Evolutionary conservation across 2,888 invertebrate genomes (phyloP), one percentile per base, ranked within the genome.

Genomic region (Himalopsyche kuldschensis): DNA sequence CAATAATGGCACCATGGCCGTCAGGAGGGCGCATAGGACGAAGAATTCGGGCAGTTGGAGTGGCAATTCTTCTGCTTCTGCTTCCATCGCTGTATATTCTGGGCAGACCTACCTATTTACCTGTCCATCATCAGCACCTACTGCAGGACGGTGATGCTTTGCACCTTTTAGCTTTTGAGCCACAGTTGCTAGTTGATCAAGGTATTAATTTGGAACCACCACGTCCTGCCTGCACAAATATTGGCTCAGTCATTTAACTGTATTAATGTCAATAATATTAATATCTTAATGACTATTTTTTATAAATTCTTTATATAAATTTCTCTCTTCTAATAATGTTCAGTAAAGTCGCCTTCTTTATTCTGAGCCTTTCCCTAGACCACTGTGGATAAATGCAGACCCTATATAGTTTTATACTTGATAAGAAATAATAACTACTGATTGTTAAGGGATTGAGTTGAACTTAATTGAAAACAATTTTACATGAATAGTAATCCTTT

Each of bases 61-160:
- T 79, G 32, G 78, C 79, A 4, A 79, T 69, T 17, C 46, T 76
- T n/a, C 76, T 84, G 47, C 82, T 84, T 31, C 79, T 84, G 76
- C 35, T 84, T 20, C 80, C 84, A 30, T 77, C 84, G 5, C 79
- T 84, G 27, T 84, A 84, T 30, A 76, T 84, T 27, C 80, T 84
- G 15, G 77, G 82, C 79, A 75, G 80, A 32, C 84, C 82, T n/a
- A 20, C 55, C 20, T 55, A 55, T 24, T n/a, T 55, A 24, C 55
- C 55, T 24, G n/a, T 20, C 55, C 55, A 55, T 55, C 55, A 55
- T 20, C 55, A 55, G 24, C 55, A 55, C 20, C 8, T 55, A 55
- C 20, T 55, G 20, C 55, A 55, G 55, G 55, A 55, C 20, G 55
- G 55, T 20, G 55, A 55, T 20, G 20, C 55, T 20, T 8, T 55